Conservation (phyloP, 2,888 invertebrate species). For the Margaritifera margaritifera region DNA sequence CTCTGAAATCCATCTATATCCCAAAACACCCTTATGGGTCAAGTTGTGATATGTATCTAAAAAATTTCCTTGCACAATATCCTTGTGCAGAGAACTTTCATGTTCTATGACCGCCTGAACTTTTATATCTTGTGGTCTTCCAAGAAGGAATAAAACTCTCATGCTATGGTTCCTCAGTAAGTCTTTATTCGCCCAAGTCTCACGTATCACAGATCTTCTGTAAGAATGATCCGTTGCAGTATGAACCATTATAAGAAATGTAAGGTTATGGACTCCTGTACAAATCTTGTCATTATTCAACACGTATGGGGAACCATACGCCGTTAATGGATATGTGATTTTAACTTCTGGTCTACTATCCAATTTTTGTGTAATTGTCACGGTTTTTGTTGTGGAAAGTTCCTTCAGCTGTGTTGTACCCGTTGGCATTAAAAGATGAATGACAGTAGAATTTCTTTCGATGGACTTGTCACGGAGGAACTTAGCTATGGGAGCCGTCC, state of each 20-base stretch:
- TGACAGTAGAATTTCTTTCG: too few relatives aligned
- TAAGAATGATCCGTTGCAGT: slow-evolving; percentile 51
- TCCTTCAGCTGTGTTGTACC: neutral
- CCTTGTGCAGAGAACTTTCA: slow-evolving; percentile 49
- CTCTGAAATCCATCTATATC: slow-evolving; percentile 54
- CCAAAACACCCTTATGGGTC: slow-evolving; percentile 61
- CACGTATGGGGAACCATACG: slow-evolving; percentile 41
- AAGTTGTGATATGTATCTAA: slow-evolving; percentile 57
- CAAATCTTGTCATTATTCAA: slow-evolving; percentile 55
- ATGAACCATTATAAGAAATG: slow-evolving; percentile 55
- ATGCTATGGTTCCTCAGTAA: slow-evolving; percentile 39
- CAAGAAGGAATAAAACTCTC: slow-evolving; percentile 56
- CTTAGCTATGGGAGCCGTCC: slow-evolving; percentile 8
- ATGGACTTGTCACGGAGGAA: too few relatives aligned
- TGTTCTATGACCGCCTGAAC: slow-evolving; percentile 51
- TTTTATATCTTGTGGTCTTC: slow-evolving; percentile 34
- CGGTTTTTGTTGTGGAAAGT: too few relatives aligned
- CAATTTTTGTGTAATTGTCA: neutral
- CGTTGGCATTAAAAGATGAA: neutral
- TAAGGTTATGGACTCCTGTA: slow-evolving; percentile 28
- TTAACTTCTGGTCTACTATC: neutral
- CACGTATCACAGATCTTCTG: slow-evolving; percentile 47
- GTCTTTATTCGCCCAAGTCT: slow-evolving; percentile 57
- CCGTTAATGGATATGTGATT: slow-evolving; percentile 46
- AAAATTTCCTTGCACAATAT: slow-evolving; percentile 63